These are phyloP conservation scores for Isoperla grammatica DNA, from an alignment of 2,888 invertebrate genomes.

Conservation along the genomic window DNA sequence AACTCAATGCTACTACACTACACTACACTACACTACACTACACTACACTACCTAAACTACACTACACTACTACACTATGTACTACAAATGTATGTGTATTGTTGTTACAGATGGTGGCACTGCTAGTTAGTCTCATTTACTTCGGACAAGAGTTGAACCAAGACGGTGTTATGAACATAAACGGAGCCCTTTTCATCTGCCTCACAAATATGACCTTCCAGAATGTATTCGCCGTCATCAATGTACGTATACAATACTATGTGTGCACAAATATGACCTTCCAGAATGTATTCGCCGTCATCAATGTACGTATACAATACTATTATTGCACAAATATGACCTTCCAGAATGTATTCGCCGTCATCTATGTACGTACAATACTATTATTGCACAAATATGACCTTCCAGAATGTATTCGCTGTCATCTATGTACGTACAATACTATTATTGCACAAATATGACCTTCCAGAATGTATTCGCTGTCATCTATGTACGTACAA, in stretches of 20 bases:
- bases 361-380: constrained; percentile 77
- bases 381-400: constrained; percentile 89
- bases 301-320: constrained; percentile 86
- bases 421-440: constrained; percentile 80
- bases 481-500: constrained; percentile 83
- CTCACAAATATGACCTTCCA: constrained; percentile 91
- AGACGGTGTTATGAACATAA: constrained; percentile 90
- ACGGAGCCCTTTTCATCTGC: constrained; percentile 85
- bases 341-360: constrained; percentile 92
- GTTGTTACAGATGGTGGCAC: constrained; percentile 69
- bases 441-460: constrained; percentile 86
- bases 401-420: constrained; percentile 91
- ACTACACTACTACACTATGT: too few relatives aligned
- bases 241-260: constrained; percentile 71
- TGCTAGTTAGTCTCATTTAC: constrained; percentile 85
- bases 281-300: constrained; percentile 90
- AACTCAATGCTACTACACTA: too few relatives aligned
- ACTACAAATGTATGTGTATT: background rate
- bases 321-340: constrained; percentile 91
- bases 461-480: constrained; percentile 94
- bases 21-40: too few relatives aligned
- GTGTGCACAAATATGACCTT: constrained; percentile 92
- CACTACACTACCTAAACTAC: too few relatives aligned
- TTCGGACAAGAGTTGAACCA: constrained; percentile 74
- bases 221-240: constrained; percentile 90